A percentile compares a stretch with the other conserved stretches of the same genome.
Evolutionary conservation across 2,888 invertebrate species (phyloP).

Genomic region (Geotrupes spiniger): DNA sequence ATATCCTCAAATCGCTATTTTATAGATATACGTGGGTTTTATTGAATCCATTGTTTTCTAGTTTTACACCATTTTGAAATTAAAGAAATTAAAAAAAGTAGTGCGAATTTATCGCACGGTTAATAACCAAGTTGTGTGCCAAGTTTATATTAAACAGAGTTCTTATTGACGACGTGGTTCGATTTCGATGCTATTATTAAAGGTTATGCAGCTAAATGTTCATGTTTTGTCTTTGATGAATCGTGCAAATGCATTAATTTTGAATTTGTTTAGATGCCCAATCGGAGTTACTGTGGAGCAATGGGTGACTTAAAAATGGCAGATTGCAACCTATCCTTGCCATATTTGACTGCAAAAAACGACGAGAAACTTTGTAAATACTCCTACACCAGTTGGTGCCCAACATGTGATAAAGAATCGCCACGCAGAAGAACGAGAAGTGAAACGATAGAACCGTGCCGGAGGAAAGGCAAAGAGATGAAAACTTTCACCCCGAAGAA

Average conservation of each 20-base stretch:
- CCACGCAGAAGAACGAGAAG: constrained; percentile 45
- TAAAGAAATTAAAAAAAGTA: constrained; percentile 8
- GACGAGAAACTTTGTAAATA: constrained; percentile 42
- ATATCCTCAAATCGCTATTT: constrained; percentile 5
- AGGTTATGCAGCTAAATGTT: constrained; percentile 8
- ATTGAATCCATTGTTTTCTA: constrained; percentile 23
- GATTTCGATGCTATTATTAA: too few species aligned
- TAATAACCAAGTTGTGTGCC: neutral
- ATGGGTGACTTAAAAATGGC: constrained; percentile 34
- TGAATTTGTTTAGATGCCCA: constrained; percentile 25
- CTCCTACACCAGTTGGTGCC: constrained; percentile 45
- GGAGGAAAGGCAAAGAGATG: constrained; percentile 45
- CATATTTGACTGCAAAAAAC: constrained; percentile 34
- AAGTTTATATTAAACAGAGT: neutral
- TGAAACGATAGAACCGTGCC: constrained; percentile 43
- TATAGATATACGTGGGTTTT: constrained; percentile 10
- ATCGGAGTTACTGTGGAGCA: constrained; percentile 24
- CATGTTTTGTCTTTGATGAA: constrained; percentile 8
- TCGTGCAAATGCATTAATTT: too few species aligned
- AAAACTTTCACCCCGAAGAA: constrained; percentile 42
- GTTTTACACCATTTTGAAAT: constrained; percentile 31
- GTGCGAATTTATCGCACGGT: neutral
- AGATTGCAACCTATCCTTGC: constrained; percentile 39
- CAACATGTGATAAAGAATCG: constrained; percentile 45
- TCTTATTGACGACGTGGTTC: too few species aligned